These are phyloP conservation scores for Vultur gryphus DNA, from an alignment of 2,797 vertebrate species.

Conservation along the genomic window DNA sequence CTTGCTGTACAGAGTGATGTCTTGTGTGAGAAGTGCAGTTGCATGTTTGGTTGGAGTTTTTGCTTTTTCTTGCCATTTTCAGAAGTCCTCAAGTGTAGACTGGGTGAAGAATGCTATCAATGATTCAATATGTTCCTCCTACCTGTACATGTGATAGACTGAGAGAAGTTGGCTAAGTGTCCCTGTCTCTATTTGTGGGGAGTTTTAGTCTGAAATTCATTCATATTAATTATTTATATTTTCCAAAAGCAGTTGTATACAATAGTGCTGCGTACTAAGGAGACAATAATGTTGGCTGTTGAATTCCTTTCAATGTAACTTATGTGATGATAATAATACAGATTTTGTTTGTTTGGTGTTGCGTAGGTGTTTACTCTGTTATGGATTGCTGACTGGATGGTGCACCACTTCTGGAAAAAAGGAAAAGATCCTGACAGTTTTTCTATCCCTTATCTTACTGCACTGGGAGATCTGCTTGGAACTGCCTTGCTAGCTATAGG, in stretches of 20 bases:
- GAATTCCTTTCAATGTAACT: background rate
- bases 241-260: background rate
- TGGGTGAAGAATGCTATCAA: background rate
- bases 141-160: background rate
- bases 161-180: background rate
- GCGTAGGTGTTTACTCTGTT: constrained; percentile 87
- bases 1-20: background rate
- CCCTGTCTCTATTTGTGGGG: background rate
- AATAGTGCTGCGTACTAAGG: background rate
- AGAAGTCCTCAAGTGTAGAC: background rate
- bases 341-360: background rate
- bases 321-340: background rate
- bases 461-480: constrained; percentile 92
- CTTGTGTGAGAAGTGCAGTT: background rate
- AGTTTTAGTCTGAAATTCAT: background rate
- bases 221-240: background rate
- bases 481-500: constrained; percentile 90
- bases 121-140: background rate
- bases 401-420: constrained; percentile 93
- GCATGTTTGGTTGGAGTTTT: background rate
- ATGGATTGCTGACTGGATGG: constrained; percentile 96
- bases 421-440: constrained; percentile 98
- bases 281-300: background rate
- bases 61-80: background rate
- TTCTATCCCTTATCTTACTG: constrained; percentile 95